phyloP scores from a whole-genome alignment of 2,113 vertebrate species.

The Gobio gobio region DNA sequence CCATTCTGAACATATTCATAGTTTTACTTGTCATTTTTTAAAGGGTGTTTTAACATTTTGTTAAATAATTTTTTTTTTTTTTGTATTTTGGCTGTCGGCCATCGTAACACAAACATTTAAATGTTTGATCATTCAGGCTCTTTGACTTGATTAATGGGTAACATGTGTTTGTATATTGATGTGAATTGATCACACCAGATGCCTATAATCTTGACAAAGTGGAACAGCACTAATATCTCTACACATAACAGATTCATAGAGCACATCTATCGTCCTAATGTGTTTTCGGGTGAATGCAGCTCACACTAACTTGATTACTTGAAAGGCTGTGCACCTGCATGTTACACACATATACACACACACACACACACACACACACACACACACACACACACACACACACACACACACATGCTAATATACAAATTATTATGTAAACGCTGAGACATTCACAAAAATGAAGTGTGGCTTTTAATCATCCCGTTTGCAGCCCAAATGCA shows the following conservation, averaged over 20 bases:
- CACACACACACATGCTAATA: background rate
- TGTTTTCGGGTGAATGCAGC: background rate
- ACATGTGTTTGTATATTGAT: conserved; percentile 20
- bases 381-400: background rate
- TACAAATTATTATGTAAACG: background rate
- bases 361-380: background rate
- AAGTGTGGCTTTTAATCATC: background rate
- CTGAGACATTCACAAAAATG: conserved; percentile 5
- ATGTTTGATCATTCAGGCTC: background rate
- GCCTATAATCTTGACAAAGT: conserved; percentile 15
- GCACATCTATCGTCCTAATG: conserved; percentile 5
- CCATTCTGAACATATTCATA: too few relatives aligned
- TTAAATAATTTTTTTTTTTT: too few relatives aligned
- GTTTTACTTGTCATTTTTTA: too few relatives aligned
- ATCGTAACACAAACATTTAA: background rate
- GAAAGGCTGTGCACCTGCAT: conserved; percentile 30
- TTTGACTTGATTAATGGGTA: conserved; percentile 35
- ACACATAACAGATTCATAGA: conserved; percentile 17
- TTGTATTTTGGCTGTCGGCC: background rate
- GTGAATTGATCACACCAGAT: conserved; percentile 25
- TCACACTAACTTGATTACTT: conserved; percentile 6
- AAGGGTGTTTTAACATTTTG: too few relatives aligned
- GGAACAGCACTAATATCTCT: background rate
- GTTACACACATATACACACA: background rate
- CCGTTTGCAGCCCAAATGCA: background rate